Evolutionary conservation across 2,888 invertebrate genomes (phyloP), one percentile per base, ranked within the genome.

Genomic region (Patella pellucida): DNA sequence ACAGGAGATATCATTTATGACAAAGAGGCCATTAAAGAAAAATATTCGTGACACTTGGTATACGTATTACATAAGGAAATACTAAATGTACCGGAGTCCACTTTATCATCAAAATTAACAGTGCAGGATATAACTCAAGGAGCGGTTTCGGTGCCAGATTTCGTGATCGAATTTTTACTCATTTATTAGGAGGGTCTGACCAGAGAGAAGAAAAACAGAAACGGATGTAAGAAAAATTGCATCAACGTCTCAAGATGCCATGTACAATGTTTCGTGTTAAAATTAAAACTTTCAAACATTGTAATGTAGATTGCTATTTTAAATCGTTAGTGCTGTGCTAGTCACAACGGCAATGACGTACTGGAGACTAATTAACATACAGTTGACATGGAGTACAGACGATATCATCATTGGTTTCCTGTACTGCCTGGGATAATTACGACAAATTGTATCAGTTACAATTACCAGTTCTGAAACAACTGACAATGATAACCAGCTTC

Each of bases 371-470:
- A n/a, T 31, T 75, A 51, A 75, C 77, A 41, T 52, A 41, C 12
- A 23, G 2, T 31, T 31, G 3, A 4, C 74, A 78, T 77, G 78
- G 78, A 50, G 16, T 81, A 16, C 3, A 54, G 15, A 9, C 23
- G 50, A n/a, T 52, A 52, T 54, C 76, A 27, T 75, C 75, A 15
- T 68, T 78, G 15, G n/a, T 31, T 16, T 78, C 76, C 5, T 70
- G 74, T 14, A 12, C 76, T 12, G 79, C 81, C 1, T 80, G 76
- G 74, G 79, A 78, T 62, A 81, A 80, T 71, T 81, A 76, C 71
- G 81, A 31, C 31, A 31, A 31, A 31, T 4, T 3, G 31, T 31
- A 31, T 31, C 31, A 31, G 31, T 3, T 4, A 31, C 31, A 31
- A 31, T 2, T 31, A 4, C 31, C 4, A 4, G 31, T 31, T 3